Conservation (phyloP, 2,113 vertebrate species). For the Datnioides undecimradiatus region DNA sequence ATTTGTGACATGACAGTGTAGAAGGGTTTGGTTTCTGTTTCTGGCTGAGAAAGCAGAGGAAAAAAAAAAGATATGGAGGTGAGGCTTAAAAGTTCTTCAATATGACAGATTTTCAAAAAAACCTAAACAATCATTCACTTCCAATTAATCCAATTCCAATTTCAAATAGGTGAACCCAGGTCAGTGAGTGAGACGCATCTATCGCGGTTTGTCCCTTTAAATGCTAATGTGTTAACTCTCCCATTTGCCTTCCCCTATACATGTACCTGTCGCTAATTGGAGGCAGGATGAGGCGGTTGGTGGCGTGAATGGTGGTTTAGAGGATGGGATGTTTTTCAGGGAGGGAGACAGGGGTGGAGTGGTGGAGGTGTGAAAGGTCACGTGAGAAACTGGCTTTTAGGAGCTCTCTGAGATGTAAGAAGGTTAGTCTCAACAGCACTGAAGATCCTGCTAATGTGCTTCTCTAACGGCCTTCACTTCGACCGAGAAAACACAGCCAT, state of each 20-base stretch:
- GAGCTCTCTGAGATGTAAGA: not conserved
- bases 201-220: not conserved
- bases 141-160: no score
- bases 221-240: not conserved
- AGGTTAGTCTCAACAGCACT: not conserved
- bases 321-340: slow-evolving; percentile 12
- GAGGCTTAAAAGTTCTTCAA: not conserved
- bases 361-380: slow-evolving; percentile 8
- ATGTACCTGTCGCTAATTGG: slow-evolving; percentile 66
- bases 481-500: not conserved
- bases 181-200: no score
- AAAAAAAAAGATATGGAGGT: not conserved
- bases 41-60: not conserved
- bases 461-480: not conserved
- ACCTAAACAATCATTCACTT: not conserved
- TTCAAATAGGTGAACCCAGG: not conserved
- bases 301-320: not conserved
- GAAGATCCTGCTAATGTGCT: not conserved
- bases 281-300: not conserved
- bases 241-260: not conserved
- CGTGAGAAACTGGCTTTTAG: not conserved
- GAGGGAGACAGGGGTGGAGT: not conserved
- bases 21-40: not conserved
- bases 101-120: not conserved
- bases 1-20: not conserved